A percentile compares a stretch with the other conserved stretches of the same genome.
Conservation (phyloP, 2,888 invertebrate genomes). For the Gymnosoma rotundatum region DNA sequence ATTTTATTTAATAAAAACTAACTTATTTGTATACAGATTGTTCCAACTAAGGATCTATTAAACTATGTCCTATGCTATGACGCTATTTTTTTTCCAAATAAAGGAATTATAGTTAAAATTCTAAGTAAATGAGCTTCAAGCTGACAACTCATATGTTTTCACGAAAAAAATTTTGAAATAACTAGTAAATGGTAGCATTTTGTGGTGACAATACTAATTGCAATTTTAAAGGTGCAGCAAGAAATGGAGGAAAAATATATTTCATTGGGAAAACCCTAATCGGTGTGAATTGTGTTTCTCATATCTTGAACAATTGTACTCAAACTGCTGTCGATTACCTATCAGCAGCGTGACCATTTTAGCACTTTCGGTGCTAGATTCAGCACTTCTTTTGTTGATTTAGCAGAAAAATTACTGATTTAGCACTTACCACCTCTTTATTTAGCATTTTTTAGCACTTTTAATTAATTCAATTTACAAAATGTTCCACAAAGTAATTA, state of each 20-base stretch:
- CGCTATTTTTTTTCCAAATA: slow-evolving; percentile 17
- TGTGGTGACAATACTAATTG: slow-evolving; percentile 27
- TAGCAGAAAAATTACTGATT: no score
- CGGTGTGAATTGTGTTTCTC: slow-evolving; percentile 6
- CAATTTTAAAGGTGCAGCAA: neutral
- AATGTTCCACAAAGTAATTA: no score
- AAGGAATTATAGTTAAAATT: slow-evolving; percentile 22
- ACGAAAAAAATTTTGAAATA: neutral
- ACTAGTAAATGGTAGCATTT: slow-evolving; percentile 18
- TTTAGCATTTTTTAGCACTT: no score
- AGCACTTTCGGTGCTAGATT: no score
- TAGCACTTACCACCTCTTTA: no score
- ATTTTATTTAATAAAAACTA: slow-evolving; percentile 21
- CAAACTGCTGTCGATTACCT: no score
- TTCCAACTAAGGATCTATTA: no score
- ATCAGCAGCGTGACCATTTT: no score
- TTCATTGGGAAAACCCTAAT: slow-evolving; percentile 6
- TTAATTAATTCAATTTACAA: no score
- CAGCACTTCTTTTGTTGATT: no score
- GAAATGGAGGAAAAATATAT: slow-evolving; percentile 1
- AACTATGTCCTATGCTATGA: no score
- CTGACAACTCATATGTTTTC: slow-evolving; percentile 5
- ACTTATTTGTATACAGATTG: slow-evolving; percentile 23
- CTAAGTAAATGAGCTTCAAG: slow-evolving; percentile 12
- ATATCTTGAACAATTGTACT: slow-evolving; percentile 46